These are phyloP conservation scores for Tupaia chinensis DNA, from an alignment of 2,113 vertebrate genomes.

Conservation along the genomic window DNA sequence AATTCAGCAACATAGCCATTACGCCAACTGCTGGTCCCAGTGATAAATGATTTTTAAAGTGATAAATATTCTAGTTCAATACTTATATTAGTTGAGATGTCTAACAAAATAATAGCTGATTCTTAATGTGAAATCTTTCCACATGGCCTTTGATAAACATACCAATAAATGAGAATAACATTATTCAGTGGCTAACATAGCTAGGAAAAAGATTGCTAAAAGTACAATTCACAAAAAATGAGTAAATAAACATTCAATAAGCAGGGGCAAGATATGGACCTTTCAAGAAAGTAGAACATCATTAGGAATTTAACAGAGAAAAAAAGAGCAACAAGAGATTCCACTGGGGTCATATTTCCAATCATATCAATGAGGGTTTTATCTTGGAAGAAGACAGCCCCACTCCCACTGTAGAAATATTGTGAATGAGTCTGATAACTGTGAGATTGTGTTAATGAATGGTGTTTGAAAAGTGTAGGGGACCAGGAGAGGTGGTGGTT, in stretches of 20 bases:
- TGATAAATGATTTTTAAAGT: constrained; percentile 12
- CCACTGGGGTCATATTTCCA: not conserved
- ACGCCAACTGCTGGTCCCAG: no score
- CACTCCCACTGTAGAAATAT: not conserved
- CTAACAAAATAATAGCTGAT: not conserved
- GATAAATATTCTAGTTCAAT: not conserved
- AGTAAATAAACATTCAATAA: not conserved
- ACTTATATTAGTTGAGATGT: not conserved
- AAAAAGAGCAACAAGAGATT: not conserved
- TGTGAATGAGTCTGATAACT: not conserved
- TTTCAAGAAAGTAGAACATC: not conserved
- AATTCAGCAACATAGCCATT: no score
- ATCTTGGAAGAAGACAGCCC: not conserved
- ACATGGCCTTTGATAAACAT: not conserved
- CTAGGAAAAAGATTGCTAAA: not conserved
- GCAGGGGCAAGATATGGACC: not conserved
- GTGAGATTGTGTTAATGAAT: not conserved
- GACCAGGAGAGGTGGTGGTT: not conserved
- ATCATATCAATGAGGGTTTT: not conserved
- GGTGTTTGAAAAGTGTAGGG: not conserved
- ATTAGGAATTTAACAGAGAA: not conserved
- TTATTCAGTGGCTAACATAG: not conserved
- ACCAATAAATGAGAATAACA: not conserved
- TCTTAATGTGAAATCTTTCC: not conserved
- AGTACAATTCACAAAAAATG: not conserved